These are phyloP conservation scores for Tubulanus polymorphus DNA, from an alignment of 2,888 invertebrate species.

Conservation along the genomic window DNA sequence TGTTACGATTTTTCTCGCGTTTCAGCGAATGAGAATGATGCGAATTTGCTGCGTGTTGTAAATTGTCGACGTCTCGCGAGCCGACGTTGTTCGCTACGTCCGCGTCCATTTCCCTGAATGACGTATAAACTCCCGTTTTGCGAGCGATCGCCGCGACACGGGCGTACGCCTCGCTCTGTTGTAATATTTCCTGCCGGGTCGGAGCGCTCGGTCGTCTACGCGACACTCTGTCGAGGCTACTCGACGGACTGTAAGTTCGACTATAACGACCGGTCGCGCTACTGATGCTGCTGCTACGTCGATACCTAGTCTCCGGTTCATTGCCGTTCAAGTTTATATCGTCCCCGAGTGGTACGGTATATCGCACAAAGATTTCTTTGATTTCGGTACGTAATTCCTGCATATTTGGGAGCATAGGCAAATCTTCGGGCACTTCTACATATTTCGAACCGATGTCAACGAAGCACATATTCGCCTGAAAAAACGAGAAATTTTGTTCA, in stretches of 20 bases:
- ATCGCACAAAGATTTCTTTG: not conserved
- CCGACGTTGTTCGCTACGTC: constrained; percentile 36
- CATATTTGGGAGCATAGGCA: constrained; percentile 88
- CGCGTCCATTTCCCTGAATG: too few relatives aligned
- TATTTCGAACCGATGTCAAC: constrained; percentile 92
- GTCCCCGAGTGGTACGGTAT: not conserved
- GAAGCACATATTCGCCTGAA: constrained; percentile 64
- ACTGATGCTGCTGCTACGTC: not conserved
- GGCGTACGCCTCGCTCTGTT: constrained; percentile 73
- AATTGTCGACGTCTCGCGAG: constrained; percentile 25
- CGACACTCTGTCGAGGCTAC: constrained; percentile 7
- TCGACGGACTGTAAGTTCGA: not conserved
- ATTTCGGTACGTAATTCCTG: constrained; percentile 83
- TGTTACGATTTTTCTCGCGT: constrained; percentile 15
- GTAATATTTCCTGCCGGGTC: constrained; percentile 41
- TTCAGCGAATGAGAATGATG: constrained; percentile 19
- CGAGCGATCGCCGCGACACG: constrained; percentile 83
- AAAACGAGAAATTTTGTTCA: constrained; percentile 8
- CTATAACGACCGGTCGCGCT: not conserved
- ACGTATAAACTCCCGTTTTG: constrained; percentile 62
- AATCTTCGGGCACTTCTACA: constrained; percentile 91
- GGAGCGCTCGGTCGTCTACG: constrained; percentile 8
- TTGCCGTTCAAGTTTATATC: not conserved
- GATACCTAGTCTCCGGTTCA: not conserved
- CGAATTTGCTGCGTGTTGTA: too few relatives aligned